A percentile compares a stretch with the other conserved stretches of the same genome.
Evolutionary conservation across 1,140 invertebrate species (phyloP).

Genomic region (Macrostomum lignano): DNA sequence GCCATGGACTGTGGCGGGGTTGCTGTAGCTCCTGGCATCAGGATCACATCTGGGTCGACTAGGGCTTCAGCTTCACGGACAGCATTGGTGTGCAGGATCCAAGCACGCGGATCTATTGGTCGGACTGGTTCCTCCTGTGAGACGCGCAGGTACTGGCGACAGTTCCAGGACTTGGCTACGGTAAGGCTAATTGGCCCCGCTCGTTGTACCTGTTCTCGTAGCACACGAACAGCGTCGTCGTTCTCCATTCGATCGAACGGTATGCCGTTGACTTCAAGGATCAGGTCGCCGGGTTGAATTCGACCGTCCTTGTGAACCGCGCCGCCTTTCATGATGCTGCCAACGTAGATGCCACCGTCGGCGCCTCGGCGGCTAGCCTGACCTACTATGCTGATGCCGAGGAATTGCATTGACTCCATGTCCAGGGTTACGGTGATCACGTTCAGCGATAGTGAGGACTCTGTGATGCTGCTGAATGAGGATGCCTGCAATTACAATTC

Average conservation of each 20-base stretch:
- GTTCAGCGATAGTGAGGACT: conserved; percentile 82
- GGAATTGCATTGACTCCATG: conserved; percentile 51
- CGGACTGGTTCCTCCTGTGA: conserved; percentile 12
- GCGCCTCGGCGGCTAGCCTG: conserved; percentile 51
- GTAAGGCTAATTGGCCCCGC: conserved; percentile 31
- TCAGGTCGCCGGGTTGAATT: conserved; percentile 84
- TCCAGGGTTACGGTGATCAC: conserved; percentile 71
- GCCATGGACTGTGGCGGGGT: too few relatives aligned
- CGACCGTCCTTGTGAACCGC: conserved; percentile 55
- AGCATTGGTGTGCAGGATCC: conserved; percentile 21
- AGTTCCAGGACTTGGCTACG: conserved; percentile 15
- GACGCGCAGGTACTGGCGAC: conserved; percentile 55
- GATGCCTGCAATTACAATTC: conserved; percentile 8
- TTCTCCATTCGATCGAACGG: conserved; percentile 35
- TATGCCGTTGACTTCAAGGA: conserved; percentile 78
- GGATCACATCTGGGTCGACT: too few relatives aligned
- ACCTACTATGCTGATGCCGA: conserved; percentile 55
- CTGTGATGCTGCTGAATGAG: conserved; percentile 27
- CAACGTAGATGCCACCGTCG: conserved; percentile 72
- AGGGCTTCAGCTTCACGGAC: too few relatives aligned
- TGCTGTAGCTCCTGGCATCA: too few relatives aligned
- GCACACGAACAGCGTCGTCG: conserved; percentile 14
- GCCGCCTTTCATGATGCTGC: conserved; percentile 77
- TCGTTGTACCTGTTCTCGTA: conserved; percentile 30
- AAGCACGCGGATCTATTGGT: conserved; percentile 18